Percentiles rank a stretch among this genome's conserved stretches.
Conservation (phyloP, 1,140 invertebrate genomes). For the Wasmannia auropunctata region DNA sequence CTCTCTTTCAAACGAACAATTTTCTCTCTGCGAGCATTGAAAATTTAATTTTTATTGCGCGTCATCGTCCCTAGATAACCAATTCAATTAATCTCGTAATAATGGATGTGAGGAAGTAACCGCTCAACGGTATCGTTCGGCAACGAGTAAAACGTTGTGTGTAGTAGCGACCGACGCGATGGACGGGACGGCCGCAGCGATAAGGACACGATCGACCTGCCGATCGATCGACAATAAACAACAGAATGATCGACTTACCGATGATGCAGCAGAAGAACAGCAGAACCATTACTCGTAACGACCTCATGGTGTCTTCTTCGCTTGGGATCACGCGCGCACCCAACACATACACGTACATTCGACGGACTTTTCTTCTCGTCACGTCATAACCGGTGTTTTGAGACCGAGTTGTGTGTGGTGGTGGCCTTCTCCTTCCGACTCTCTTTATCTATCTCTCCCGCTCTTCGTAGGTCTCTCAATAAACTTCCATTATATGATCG, state of each 20-base stretch:
- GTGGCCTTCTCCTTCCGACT: conserved; percentile 10
- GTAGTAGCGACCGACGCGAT: not conserved
- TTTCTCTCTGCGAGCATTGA: conserved; percentile 11
- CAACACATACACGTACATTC: conserved; percentile 46
- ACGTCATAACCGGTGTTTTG: conserved; percentile 67
- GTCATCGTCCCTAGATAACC: conserved; percentile 19
- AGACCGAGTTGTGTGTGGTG: not conserved
- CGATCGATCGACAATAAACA: conserved; percentile 51
- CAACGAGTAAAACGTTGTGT: conserved; percentile 7
- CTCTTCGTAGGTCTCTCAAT: conserved; percentile 69
- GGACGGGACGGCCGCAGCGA: not conserved
- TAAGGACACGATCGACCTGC: conserved; percentile 34
- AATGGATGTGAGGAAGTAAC: conserved; percentile 14
- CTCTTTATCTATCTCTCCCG: conserved; percentile 7
- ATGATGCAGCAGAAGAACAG: conserved; percentile 76
- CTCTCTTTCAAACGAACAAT: not conserved
- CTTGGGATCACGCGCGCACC: conserved; percentile 36
- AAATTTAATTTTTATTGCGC: conserved; percentile 32
- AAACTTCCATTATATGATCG: conserved; percentile 76
- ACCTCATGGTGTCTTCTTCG: conserved; percentile 72
- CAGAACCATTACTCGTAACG: conserved; percentile 70
- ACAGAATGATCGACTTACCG: conserved; percentile 74
- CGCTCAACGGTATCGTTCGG: conserved; percentile 6
- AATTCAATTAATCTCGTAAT: conserved; percentile 52
- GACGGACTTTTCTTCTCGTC: conserved; percentile 58